phyloP scores from a whole-genome alignment of 1,140 invertebrate species.

The Neuroterus valhalla region DNA sequence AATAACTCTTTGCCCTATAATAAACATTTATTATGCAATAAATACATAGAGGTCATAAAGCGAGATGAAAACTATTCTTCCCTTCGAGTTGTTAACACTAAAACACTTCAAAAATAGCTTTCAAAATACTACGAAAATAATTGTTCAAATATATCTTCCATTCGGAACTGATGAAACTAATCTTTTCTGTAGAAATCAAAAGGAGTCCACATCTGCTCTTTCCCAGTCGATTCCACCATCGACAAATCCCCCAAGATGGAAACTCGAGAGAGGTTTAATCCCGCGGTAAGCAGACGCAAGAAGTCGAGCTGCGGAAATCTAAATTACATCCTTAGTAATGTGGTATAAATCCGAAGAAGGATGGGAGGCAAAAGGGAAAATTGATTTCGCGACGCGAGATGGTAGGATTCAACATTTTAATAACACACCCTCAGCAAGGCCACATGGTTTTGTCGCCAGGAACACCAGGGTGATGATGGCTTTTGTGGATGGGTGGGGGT shows the following conservation, averaged over 20 bases:
- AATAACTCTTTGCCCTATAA: too few species aligned
- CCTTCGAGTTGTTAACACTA: too few species aligned
- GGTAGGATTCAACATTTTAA: slow-evolving; percentile 63
- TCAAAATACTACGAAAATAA: too few species aligned
- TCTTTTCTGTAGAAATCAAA: too few species aligned
- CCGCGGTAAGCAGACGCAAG: neutral
- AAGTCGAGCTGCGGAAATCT: slow-evolving; percentile 23
- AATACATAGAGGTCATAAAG: too few species aligned
- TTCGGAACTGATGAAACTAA: too few species aligned
- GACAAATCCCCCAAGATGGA: neutral
- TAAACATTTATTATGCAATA: too few species aligned
- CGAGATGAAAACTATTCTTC: too few species aligned
- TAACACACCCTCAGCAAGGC: slow-evolving; percentile 53
- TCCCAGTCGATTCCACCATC: neutral
- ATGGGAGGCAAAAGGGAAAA: slow-evolving; percentile 40
- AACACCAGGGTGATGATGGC: slow-evolving; percentile 32
- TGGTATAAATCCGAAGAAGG: slow-evolving; percentile 7
- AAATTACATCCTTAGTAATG: slow-evolving; percentile 22
- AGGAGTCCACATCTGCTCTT: neutral
- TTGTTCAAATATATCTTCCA: too few species aligned
- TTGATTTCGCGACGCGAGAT: slow-evolving; percentile 54
- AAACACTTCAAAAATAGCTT: too few species aligned
- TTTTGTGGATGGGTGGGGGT: slow-evolving; percentile 37
- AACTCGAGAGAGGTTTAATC: slow-evolving; percentile 23
- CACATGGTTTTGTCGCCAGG: slow-evolving; percentile 61